A percentile compares a stretch with the other conserved stretches of the same genome.
phyloP scores from a whole-genome alignment of 2,113 vertebrate species.

The Jaculus jaculus region DNA sequence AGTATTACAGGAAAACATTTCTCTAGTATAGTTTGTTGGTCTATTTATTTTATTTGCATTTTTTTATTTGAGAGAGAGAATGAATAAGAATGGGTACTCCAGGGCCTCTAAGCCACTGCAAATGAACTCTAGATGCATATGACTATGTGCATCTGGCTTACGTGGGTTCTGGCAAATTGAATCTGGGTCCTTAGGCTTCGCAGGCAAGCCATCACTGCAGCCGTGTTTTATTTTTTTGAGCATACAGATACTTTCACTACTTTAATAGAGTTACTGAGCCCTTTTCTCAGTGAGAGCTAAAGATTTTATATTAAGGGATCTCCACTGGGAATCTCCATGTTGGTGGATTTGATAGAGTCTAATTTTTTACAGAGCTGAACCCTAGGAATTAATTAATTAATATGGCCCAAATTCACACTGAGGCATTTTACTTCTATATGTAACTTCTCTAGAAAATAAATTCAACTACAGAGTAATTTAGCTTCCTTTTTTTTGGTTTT shows the following conservation, averaged over 20 bases:
- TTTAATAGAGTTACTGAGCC: not conserved
- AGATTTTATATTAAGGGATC: conserved; percentile 32
- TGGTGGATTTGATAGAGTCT: not conserved
- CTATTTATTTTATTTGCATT: not conserved
- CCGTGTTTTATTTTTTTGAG: not conserved
- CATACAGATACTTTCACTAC: conserved; percentile 6
- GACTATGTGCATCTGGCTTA: no score
- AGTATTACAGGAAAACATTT: conserved; percentile 17
- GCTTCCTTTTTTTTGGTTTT: not conserved
- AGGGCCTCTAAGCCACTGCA: no score
- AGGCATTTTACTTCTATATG: conserved; percentile 9
- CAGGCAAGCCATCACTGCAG: no score
- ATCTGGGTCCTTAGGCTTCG: no score
- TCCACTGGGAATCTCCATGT: not conserved
- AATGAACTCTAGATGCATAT: no score
- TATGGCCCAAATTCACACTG: not conserved
- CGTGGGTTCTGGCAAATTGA: no score
- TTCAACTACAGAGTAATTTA: conserved; percentile 27
- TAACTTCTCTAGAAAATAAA: conserved; percentile 53
- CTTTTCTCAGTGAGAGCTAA: conserved; percentile 22
- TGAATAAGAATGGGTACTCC: no score
- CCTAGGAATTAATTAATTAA: not conserved
- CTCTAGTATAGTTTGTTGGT: not conserved
- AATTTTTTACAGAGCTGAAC: not conserved
- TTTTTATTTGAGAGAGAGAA: no score